Percentiles rank a stretch among this genome's conserved stretches.
These are phyloP conservation scores for Sebastes elongatus DNA, from an alignment of 2,797 vertebrate genomes.

Conservation along the genomic window DNA sequence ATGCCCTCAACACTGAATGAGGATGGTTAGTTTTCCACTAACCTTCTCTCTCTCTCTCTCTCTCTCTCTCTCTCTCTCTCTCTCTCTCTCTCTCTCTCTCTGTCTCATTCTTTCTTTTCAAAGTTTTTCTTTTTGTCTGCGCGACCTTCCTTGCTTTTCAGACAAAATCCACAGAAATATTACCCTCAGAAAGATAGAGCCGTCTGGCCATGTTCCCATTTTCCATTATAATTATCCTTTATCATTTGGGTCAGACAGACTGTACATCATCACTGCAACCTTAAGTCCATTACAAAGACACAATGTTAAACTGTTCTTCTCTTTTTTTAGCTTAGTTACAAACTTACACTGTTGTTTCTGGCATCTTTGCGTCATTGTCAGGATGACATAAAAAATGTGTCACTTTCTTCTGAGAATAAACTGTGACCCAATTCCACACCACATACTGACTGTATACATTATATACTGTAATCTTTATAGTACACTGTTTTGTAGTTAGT, in stretches of 20 bases:
- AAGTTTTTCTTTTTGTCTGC: slow-evolving; percentile 25
- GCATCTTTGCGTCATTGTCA: not conserved
- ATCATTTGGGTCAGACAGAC: slow-evolving; percentile 45
- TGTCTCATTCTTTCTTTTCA: not conserved
- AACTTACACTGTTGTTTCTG: not conserved
- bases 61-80: not conserved
- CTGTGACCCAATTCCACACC: not conserved
- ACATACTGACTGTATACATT: not conserved
- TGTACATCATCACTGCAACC: slow-evolving; percentile 19
- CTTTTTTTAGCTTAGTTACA: not conserved
- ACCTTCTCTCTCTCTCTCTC: not conserved
- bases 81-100: not conserved
- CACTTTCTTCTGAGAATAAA: not conserved
- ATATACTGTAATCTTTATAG: not conserved
- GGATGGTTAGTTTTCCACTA: not conserved
- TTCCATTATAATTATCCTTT: slow-evolving; percentile 64
- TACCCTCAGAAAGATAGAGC: slow-evolving; percentile 44
- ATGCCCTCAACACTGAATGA: slow-evolving; percentile 29
- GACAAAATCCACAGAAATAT: slow-evolving; percentile 53
- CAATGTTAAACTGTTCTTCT: not conserved
- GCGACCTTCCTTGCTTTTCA: slow-evolving; percentile 52
- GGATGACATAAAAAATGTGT: not conserved
- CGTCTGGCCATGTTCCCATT: slow-evolving; percentile 50
- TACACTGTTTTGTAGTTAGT: not conserved
- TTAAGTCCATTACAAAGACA: slow-evolving; percentile 34